phyloP scores from a whole-genome alignment of 1,140 invertebrate species.

The Sesamia nonagrioides region DNA sequence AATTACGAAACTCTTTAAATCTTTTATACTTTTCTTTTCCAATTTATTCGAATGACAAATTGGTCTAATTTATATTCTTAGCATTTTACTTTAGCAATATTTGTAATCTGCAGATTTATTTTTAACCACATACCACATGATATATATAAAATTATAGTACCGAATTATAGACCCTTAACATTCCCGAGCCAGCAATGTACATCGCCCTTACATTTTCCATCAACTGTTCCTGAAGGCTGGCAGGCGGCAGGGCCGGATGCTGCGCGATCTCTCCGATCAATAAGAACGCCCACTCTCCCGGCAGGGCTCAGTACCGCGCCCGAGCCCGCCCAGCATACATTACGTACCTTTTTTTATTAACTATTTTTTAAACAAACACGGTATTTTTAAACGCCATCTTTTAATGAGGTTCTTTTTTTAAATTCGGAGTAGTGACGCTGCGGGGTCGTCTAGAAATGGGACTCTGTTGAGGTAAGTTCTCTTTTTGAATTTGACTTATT shows the following conservation, averaged over 20 bases:
- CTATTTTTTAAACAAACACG: constrained; percentile 63
- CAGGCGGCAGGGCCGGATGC: constrained; percentile 58
- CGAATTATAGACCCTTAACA: too few species aligned
- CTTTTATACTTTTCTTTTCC: not conserved
- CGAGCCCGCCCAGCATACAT: constrained; percentile 58
- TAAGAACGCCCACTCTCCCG: constrained; percentile 61
- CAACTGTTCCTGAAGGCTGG: constrained; percentile 41
- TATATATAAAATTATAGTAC: too few species aligned
- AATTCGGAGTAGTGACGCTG: constrained; percentile 48
- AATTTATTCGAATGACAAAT: too few species aligned
- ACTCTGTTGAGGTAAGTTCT: constrained; percentile 71
- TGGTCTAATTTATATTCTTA: too few species aligned
- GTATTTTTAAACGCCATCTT: constrained; percentile 55
- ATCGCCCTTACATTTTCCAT: not conserved
- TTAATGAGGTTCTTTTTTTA: constrained; percentile 31
- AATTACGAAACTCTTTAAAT: not conserved
- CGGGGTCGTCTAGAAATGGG: constrained; percentile 75
- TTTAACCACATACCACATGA: too few species aligned
- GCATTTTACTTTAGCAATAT: too few species aligned
- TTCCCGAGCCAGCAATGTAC: constrained; percentile 53
- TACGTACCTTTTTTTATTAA: constrained; percentile 62
- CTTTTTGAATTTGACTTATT: not conserved
- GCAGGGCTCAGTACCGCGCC: constrained; percentile 71
- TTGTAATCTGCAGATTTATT: too few species aligned
- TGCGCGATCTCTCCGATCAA: constrained; percentile 71